Conservation (phyloP, 2,797 vertebrate species). For the Xiphorhynchus erythropygius region DNA sequence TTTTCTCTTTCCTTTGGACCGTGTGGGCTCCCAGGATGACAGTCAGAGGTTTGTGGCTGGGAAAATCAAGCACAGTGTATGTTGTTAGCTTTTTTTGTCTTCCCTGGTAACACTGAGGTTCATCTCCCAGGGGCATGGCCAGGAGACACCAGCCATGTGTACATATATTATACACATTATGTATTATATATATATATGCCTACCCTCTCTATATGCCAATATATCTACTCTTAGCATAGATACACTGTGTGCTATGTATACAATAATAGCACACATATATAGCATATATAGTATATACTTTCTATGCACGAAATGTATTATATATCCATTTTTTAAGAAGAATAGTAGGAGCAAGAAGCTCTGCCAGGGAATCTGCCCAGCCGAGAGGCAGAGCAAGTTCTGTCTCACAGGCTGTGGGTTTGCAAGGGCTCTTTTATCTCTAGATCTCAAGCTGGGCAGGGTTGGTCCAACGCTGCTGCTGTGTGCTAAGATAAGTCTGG, state of each 20-base stretch:
- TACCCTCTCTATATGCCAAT: too few species aligned
- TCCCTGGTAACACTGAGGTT: background rate
- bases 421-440: background rate
- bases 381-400: background rate
- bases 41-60: slow-evolving; percentile 22
- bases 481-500: background rate
- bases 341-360: background rate
- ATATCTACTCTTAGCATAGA: background rate
- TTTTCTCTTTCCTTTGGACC: background rate
- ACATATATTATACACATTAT: background rate
- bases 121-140: background rate
- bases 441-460: background rate
- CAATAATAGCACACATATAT: fast-evolving
- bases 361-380: background rate
- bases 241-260: background rate
- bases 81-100: background rate
- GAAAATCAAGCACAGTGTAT: background rate
- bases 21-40: slow-evolving; percentile 27
- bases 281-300: background rate
- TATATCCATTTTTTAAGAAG: background rate
- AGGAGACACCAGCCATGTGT: background rate
- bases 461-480: background rate
- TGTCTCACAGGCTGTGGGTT: background rate
- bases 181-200: too few species aligned
- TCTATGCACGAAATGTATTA: background rate